Evolutionary conservation across 2,113 vertebrate genomes (phyloP).

Genomic region (Austrofundulus limnaeus): DNA sequence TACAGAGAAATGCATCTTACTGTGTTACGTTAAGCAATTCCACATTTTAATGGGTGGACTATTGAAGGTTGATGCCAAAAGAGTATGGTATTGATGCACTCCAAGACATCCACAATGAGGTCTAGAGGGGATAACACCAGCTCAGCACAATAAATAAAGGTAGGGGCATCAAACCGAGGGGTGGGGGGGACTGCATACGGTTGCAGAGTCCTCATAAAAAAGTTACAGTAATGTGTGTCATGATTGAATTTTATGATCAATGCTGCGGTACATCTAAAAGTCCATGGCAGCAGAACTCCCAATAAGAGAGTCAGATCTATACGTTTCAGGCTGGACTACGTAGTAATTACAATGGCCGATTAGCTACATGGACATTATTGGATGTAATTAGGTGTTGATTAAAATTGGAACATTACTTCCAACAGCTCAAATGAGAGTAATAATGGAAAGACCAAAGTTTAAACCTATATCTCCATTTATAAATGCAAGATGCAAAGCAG

Average conservation of each 20-base stretch:
- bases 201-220: slow-evolving; percentile 63
- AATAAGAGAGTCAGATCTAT: slow-evolving; percentile 60
- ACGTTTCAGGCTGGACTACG: slow-evolving; percentile 42
- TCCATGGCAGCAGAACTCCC: slow-evolving; percentile 39
- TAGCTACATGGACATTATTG: slow-evolving; percentile 72
- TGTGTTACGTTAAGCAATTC: slow-evolving; percentile 71
- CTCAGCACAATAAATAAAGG: slow-evolving; percentile 71
- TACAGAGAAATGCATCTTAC: slow-evolving; percentile 68
- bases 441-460: slow-evolving; percentile 35
- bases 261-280: slow-evolving; percentile 47
- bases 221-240: slow-evolving; percentile 67
- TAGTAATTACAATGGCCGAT: slow-evolving; percentile 66
- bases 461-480: slow-evolving; percentile 36
- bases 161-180: slow-evolving; percentile 49
- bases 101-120: slow-evolving; percentile 72
- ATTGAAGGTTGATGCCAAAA: slow-evolving; percentile 73
- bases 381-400: slow-evolving; percentile 71
- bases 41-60: slow-evolving; percentile 74
- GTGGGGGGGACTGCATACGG: slow-evolving; percentile 53
- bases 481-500: slow-evolving; percentile 8
- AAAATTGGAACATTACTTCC: slow-evolving; percentile 60
- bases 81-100: slow-evolving; percentile 67
- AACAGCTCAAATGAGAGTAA: slow-evolving; percentile 39
- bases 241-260: slow-evolving; percentile 75
- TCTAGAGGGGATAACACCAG: slow-evolving; percentile 69